phyloP scores from a whole-genome alignment of 2,113 vertebrate species.

The Halcyon malimbica region DNA sequence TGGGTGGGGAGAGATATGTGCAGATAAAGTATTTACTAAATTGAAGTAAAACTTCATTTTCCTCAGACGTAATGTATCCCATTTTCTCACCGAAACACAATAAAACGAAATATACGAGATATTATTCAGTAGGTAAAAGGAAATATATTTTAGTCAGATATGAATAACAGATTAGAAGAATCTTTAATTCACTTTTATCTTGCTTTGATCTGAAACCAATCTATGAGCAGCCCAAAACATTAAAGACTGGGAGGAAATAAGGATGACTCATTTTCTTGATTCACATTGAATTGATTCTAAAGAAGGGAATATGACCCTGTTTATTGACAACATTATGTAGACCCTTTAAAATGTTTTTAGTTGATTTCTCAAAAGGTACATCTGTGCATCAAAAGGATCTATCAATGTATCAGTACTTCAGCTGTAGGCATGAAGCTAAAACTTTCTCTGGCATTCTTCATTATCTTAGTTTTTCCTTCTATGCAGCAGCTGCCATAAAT shows the following conservation, averaged over 20 bases:
- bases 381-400: background rate
- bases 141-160: slow-evolving; percentile 27
- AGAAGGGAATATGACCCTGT: background rate
- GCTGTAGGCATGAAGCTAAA: background rate
- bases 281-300: background rate
- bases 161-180: slow-evolving; percentile 22
- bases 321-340: background rate
- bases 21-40: background rate
- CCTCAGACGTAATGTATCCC: background rate
- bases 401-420: background rate
- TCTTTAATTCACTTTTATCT: slow-evolving; percentile 49
- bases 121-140: background rate
- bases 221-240: background rate
- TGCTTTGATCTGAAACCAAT: slow-evolving; percentile 35
- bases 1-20: background rate
- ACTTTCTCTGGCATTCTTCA: background rate
- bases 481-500: background rate
- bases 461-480: background rate
- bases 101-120: background rate
- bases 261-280: background rate
- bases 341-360: background rate
- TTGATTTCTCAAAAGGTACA: background rate
- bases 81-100: background rate
- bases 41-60: background rate
- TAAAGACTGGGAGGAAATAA: background rate